These are phyloP conservation scores for Eudasyphora cyanicolor DNA, from an alignment of 2,888 invertebrate species.

Conservation along the genomic window DNA sequence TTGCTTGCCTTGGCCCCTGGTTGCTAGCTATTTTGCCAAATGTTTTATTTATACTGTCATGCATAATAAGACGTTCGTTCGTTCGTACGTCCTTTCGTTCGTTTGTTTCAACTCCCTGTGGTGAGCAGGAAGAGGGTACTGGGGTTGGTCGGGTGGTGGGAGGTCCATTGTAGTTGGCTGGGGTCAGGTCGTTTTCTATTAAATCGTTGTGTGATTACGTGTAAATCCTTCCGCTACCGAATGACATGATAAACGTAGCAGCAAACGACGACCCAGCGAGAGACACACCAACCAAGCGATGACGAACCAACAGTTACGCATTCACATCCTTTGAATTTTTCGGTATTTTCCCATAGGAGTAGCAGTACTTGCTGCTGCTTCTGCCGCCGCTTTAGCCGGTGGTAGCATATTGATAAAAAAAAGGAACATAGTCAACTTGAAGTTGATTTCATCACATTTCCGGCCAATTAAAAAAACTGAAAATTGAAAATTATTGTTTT, in stretches of 20 bases:
- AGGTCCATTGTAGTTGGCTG: too few species aligned
- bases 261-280: neutral
- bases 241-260: slow-evolving; percentile 43
- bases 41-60: slow-evolving; percentile 64
- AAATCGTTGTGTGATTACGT: slow-evolving; percentile 63
- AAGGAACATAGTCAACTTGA: neutral
- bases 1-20: neutral
- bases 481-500: neutral
- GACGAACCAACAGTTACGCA: too few species aligned
- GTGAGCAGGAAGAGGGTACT: neutral
- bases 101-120: slow-evolving; percentile 50
- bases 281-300: neutral
- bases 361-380: neutral
- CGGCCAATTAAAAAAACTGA: slow-evolving; percentile 26
- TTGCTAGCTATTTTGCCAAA: slow-evolving; percentile 42
- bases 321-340: neutral
- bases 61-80: slow-evolving; percentile 63
- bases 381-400: too few species aligned
- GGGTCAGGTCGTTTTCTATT: slow-evolving; percentile 44
- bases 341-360: neutral
- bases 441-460: slow-evolving; percentile 19
- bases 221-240: slow-evolving; percentile 61
- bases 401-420: neutral
- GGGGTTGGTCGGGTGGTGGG: neutral
- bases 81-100: too few species aligned